Conservation (phyloP, 2,888 invertebrate genomes). For the Heliconius hortense region DNA sequence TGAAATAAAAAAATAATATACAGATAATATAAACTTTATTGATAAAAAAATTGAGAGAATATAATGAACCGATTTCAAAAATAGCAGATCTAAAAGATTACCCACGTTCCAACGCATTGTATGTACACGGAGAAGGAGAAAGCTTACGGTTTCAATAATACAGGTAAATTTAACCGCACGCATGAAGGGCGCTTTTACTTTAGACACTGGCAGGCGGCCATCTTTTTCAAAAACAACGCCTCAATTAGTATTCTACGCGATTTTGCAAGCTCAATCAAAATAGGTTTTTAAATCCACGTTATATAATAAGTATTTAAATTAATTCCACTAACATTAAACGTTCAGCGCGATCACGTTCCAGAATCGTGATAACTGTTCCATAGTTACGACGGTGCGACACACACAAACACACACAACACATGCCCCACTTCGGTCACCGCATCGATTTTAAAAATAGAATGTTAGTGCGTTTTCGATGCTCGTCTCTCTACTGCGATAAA, state of each 20-base stretch:
- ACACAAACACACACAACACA: slow-evolving; percentile 61
- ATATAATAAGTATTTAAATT: slow-evolving; percentile 32
- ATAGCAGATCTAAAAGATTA: slow-evolving; percentile 56
- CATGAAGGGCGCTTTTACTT: slow-evolving; percentile 51
- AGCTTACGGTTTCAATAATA: slow-evolving; percentile 50
- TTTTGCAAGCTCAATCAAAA: slow-evolving; percentile 39
- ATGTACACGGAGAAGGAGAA: slow-evolving; percentile 64
- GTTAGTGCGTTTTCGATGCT: slow-evolving; percentile 75
- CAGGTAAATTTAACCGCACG: slow-evolving; percentile 43
- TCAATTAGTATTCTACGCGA: slow-evolving; percentile 40
- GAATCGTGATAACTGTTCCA: slow-evolving; percentile 57
- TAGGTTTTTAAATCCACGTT: slow-evolving; percentile 28
- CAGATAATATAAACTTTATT: neutral
- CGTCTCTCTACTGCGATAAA: slow-evolving; percentile 58
- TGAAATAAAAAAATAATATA: too few relatives aligned
- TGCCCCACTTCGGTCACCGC: slow-evolving; percentile 78
- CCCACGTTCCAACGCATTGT: slow-evolving; percentile 64
- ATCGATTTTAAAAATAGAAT: slow-evolving; percentile 81
- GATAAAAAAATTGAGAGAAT: slow-evolving; percentile 47
- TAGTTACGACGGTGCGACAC: slow-evolving; percentile 60
- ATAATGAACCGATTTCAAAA: slow-evolving; percentile 59
- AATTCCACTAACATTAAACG: slow-evolving; percentile 28
- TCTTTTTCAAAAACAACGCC: slow-evolving; percentile 41
- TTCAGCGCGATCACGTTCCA: slow-evolving; percentile 33
- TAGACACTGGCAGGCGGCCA: slow-evolving; percentile 40